Base-by-base conservation (phyloP, 1,140 invertebrate species). In the Lordiphosa clarofinis region DNA sequence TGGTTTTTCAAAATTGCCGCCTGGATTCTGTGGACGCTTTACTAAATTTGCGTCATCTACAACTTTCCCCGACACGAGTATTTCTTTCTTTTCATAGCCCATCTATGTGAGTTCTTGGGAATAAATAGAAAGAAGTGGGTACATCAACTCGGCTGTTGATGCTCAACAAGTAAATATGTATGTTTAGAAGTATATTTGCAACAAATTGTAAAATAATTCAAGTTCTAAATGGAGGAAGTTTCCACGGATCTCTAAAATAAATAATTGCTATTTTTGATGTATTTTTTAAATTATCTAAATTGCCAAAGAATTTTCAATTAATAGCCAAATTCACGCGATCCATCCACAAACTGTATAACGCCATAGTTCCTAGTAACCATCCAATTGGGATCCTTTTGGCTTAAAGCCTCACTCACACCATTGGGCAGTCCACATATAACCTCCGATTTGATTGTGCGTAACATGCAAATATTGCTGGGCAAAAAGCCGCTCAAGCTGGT, bases 371-470 rank as follows among this genome's bases (percentile, higher is more conserved):
- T 97, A 36, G 92, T 94, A 36, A 92, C 90, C 93, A 98, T 94
- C 98, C 98, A 99, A 35, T 96, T 90, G 0, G 91, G 88, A 82
- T 95, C 92, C 56, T 91, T 90, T 24, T 89, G 81, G 42, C 89
- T 89, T 9, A 94, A 86, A 66, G 91, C 89, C 53, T 94, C 92
- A 7, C 90, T 91, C 56, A 93, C 87, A 1, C 92, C 93, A 24
- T 91, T 78, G 1, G 90, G 56, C 54, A 99, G 87, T 1, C 97
- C 98, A 50, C 94, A 94, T 35, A 98, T 93, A n/a, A 97, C 91
- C 87, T 99, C 97, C 0, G 95, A 93, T 90, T 99, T 99, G 3
- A 98, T 82, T 0, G 97, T 97, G 53, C 98, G 91, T 7, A 99
- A 78, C 10, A 93, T 90, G 48, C 96, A 91, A 0, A 99, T 73